Base-by-base conservation (phyloP, 2,888 invertebrate species). In the Syrphus vitripennis region DNA sequence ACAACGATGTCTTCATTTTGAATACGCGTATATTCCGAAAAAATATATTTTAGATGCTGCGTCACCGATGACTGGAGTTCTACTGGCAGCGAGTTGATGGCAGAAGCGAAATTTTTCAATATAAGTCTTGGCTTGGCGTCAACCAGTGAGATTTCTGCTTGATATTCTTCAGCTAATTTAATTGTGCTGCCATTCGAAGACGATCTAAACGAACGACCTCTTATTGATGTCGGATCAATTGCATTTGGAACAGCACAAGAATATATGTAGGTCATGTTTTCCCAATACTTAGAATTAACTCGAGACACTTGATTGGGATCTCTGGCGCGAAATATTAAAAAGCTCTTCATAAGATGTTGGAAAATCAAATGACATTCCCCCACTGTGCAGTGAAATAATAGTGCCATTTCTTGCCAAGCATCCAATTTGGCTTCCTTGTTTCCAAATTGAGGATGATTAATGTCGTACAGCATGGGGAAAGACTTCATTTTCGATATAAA, bases 371-470 rank as follows among this genome's bases (percentile, higher is more conserved):
- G 84, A n/a, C 84, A 84, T 21, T 84, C 84, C 6, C 76, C 76
- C 0, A 81, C 84, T 0, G 84, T 81, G 19, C 84, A 84, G n/a
- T 84, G 84, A 42, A 84, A 84, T 6, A 40, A 53, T 2, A 84
- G 61, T 14, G 84, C 76, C 72, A 84, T 84, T 21, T 84, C 84
- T 9, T 84, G 84, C 84, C 84, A 84, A 5, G 84, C 84, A 14
- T 84, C 81, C 14, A 61, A 12, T 10, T 84, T 84, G 9, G 80
- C 72, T 16, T 81, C 67, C 1, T 42, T 80, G 21, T 84, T 61
- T 0, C 84, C 84, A 24, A 84, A 84, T 7, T 9, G 9, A 24
- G 76, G 55, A 40, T 84, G 76, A 4, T n/a, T 81, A 5, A 84
- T 29, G 4, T 84, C 69, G 19, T 77, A 84, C 0, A 84, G 45